Evolutionary conservation across 2,113 vertebrate genomes (phyloP), one percentile per base, ranked within the genome.

Genomic region (Tupaia tana): DNA sequence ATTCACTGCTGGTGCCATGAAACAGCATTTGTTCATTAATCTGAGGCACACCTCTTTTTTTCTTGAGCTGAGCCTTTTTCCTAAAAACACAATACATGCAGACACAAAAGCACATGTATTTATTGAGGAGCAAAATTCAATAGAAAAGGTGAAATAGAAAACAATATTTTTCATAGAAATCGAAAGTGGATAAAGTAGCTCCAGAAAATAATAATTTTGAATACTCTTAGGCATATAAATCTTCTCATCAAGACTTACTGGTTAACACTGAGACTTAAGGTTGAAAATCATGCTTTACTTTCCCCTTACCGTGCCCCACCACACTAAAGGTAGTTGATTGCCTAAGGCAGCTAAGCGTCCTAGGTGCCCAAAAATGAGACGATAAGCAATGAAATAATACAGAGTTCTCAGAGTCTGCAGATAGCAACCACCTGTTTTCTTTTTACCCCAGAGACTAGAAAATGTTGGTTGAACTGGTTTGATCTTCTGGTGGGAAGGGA

Each of bases 1-100:
- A 99, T 97, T 99, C 99, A 97, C 99, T 99, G 97, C 99, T 99
- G 63, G 99, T 99, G n/a, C 99, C 99, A 3, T 99, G 99, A 97
- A 99, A 99, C 7, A 99, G 97, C 99, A 99, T 99, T 90, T 99
- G 99, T 89, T 99, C 99, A 74, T 99, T 99, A 94, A 99, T 99
- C 56, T 98, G 98, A 92, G 98, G 92, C 18, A 98, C 89, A 19
- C 99, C 99, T 97, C 99, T 99, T 74, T 99, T 99, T 97, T 99
- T 99, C 97, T 99, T 99, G 63, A 99, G 97, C 43, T 99, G 99
- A 91, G 99, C 99, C 98, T 99, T 99, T 94, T 99, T 99, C 98
- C 99, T 99, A 94, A 89, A 93, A 91, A 73, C 43, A 96, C 7
- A 92, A 96, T 15, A 86, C 24, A 96, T 15, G 70, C 2, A 81